These are phyloP conservation scores for Okapia johnstoni DNA, from an alignment of 2,113 vertebrate species.

Conservation along the genomic window DNA sequence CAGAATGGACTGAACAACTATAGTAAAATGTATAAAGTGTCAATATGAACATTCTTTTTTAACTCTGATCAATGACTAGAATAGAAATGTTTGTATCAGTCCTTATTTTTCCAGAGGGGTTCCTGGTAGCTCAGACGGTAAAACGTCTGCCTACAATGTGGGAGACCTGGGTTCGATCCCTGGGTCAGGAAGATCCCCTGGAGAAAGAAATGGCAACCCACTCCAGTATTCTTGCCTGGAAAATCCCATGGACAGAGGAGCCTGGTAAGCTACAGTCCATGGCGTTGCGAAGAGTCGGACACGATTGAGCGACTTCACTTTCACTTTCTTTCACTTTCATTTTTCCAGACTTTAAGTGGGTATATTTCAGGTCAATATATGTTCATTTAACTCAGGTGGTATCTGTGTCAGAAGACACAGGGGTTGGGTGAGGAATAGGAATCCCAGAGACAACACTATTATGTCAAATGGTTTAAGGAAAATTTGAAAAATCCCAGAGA, in stretches of 20 bases:
- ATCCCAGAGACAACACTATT: background rate
- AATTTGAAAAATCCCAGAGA: background rate
- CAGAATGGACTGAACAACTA: background rate
- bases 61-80: background rate
- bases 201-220: no score
- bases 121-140: no score
- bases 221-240: no score
- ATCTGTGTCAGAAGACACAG: background rate
- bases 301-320: no score
- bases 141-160: no score
- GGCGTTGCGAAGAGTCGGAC: no score
- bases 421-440: background rate
- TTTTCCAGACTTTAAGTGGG: background rate
- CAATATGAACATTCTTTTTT: background rate
- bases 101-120: background rate
- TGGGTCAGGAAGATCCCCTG: no score
- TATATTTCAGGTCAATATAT: background rate
- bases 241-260: no score
- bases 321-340: no score
- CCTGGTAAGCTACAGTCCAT: no score
- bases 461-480: background rate
- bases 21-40: background rate
- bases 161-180: no score
- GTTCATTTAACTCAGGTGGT: background rate
- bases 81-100: background rate